phyloP scores from a whole-genome alignment of 2,888 invertebrate species.

The Sesia apiformis region DNA sequence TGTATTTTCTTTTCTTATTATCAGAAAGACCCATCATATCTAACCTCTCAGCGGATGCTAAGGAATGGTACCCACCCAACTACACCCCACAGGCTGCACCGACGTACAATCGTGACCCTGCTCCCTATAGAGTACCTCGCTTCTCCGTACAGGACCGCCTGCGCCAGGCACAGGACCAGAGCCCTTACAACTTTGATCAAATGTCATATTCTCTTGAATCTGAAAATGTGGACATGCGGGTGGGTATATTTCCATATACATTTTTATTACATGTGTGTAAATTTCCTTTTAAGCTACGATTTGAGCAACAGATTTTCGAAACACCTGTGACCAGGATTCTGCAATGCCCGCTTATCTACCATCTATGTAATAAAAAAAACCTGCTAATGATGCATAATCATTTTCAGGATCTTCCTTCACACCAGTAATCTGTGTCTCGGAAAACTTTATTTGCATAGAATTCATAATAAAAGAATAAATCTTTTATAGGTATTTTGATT shows the following conservation, averaged over 20 bases:
- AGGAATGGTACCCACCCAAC: constrained; percentile 76
- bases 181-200: constrained; percentile 54
- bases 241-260: constrained; percentile 14
- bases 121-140: constrained; percentile 43
- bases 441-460: too few relatives aligned
- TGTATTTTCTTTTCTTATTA: too few relatives aligned
- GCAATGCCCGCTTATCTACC: too few relatives aligned
- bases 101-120: constrained; percentile 37
- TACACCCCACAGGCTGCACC: constrained; percentile 49
- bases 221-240: constrained; percentile 58
- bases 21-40: constrained; percentile 46
- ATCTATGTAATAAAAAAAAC: too few relatives aligned
- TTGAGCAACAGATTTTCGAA: too few relatives aligned
- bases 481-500: constrained; percentile 3
- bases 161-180: constrained; percentile 60
- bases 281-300: too few relatives aligned
- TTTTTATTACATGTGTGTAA: background rate
- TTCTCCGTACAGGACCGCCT: constrained; percentile 64
- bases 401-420: too few relatives aligned
- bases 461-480: too few relatives aligned
- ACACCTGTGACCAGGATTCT: too few relatives aligned
- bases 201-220: constrained; percentile 58
- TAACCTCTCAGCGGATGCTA: constrained; percentile 72
- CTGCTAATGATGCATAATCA: too few relatives aligned
- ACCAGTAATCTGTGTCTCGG: too few relatives aligned